Evolutionary conservation across 2,888 invertebrate genomes (phyloP), one percentile per base, ranked within the genome.

Genomic region (Stegophylla sp.): DNA sequence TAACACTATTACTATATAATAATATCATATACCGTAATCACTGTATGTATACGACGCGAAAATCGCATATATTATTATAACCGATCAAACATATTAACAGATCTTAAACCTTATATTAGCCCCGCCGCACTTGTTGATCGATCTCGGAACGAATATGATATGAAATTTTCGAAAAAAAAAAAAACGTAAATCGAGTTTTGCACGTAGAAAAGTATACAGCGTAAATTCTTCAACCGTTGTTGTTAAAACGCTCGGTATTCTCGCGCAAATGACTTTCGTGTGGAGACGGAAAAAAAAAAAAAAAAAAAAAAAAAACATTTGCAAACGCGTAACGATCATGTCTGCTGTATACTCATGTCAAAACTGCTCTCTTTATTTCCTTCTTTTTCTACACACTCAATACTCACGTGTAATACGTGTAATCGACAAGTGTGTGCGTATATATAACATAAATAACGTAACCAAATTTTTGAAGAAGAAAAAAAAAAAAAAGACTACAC

Each of bases 161-260:
- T n/a, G n/a, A n/a, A n/a, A n/a, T n/a, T n/a, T n/a, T n/a, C n/a
- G n/a, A n/a, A n/a, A n/a, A n/a, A n/a, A 56, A 76, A 34, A n/a
- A 15, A 41, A 3, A 28, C n/a, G 17, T 20, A 45, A 20, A 20
- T 15, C 20, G 56, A 77, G 77, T 77, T 77, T 77, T 34, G 12
- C 15, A 69, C 20, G n/a, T n/a, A n/a, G n/a, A 48, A 34, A 69
- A 45, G 77, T 77, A 77, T 77, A 77, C 77, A 20, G 67, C 56
- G 9, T 64, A 3, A 64, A 34, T n/a, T n/a, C 10, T 28, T 63
- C 28, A n/a, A n/a, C 41, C n/a, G n/a, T n/a, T n/a, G n/a, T 43
- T 64, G n/a, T 43, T 43, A 41, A n/a, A 17, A 64, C 17, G 0
- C 43, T 12, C 34, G 34, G 34, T 34, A 34, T 34, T 56, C 12